Evolutionary conservation across 92 coral and sea anemone genomes (phyloP).

Genomic region (Pocillopora meandrina): DNA sequence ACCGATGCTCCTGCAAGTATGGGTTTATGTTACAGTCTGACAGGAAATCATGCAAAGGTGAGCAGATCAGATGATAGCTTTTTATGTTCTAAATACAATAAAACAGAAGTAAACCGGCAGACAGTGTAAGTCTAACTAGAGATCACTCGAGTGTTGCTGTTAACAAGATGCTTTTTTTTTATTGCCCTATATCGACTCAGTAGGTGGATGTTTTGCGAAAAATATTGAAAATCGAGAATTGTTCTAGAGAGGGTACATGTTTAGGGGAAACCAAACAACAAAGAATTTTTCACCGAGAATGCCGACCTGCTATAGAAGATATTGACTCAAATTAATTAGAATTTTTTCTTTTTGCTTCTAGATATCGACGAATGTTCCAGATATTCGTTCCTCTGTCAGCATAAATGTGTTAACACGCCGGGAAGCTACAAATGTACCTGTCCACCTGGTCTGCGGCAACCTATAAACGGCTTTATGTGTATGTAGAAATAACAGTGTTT

Average conservation of each 20-base stretch:
- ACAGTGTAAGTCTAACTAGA: no score
- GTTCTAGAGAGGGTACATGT: no score
- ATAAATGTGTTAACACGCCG: constrained; percentile 84
- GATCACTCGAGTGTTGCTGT: not conserved
- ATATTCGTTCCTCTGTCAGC: constrained; percentile 82
- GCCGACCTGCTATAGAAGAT: not conserved
- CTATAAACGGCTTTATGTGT: constrained; percentile 86
- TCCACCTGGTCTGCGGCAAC: constrained; percentile 82
- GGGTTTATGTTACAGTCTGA: constrained; percentile 75
- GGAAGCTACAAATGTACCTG: constrained; percentile 94
- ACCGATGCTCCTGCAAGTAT: constrained; percentile 78
- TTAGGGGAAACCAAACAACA: no score
- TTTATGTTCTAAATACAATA: no score
- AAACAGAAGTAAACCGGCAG: no score
- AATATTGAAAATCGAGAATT: no score
- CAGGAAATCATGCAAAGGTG: constrained; percentile 86
- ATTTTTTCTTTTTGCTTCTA: constrained; percentile 20
- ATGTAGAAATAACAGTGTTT: constrained; percentile 12
- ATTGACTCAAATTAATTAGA: not conserved
- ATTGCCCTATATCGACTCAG: no score
- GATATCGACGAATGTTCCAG: constrained; percentile 93
- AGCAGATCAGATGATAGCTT: no score
- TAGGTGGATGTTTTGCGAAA: no score
- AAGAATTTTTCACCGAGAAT: no score
- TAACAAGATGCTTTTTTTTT: not conserved